A percentile compares a stretch with the other conserved stretches of the same genome.
Evolutionary conservation across 1,140 invertebrate species (phyloP).

Genomic region (Mamestra configurata): DNA sequence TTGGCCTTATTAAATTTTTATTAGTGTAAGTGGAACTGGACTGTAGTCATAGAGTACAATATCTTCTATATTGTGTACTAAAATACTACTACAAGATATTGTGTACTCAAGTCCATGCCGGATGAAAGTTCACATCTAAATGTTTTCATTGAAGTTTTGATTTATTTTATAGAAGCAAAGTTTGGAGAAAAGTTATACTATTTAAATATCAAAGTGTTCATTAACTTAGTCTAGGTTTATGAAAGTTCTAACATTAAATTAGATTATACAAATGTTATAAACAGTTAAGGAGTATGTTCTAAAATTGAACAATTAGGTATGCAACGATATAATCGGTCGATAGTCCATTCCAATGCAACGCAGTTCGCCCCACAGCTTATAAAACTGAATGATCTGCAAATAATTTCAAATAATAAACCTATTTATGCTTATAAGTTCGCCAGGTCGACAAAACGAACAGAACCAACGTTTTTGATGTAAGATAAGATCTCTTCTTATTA

Average conservation of each 20-base stretch:
- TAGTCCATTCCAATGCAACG: neutral
- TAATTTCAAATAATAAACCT: conserved; percentile 49
- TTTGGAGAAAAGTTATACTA: too few species aligned
- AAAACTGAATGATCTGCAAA: conserved; percentile 27
- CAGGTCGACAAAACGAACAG: conserved; percentile 84
- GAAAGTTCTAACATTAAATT: too few species aligned
- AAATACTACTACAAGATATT: too few species aligned
- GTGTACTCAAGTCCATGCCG: too few species aligned
- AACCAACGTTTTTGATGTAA: conserved; percentile 72
- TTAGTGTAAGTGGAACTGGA: neutral
- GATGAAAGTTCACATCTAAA: too few species aligned
- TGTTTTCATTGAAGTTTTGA: too few species aligned
- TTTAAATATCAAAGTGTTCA: conserved; percentile 4
- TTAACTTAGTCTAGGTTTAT: neutral
- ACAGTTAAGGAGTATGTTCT: too few species aligned
- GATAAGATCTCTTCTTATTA: conserved; percentile 66
- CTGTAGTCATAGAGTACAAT: too few species aligned
- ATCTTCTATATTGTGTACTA: too few species aligned
- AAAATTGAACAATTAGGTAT: too few species aligned
- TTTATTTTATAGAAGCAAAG: too few species aligned
- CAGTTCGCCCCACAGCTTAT: neutral
- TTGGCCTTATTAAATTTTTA: neutral
- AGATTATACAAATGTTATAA: too few species aligned
- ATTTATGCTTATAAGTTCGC: conserved; percentile 70
- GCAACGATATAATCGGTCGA: neutral